Percentiles rank a stretch among this genome's conserved stretches.
Conservation (phyloP, 2,888 invertebrate genomes). For the Hylaea fasciaria region DNA sequence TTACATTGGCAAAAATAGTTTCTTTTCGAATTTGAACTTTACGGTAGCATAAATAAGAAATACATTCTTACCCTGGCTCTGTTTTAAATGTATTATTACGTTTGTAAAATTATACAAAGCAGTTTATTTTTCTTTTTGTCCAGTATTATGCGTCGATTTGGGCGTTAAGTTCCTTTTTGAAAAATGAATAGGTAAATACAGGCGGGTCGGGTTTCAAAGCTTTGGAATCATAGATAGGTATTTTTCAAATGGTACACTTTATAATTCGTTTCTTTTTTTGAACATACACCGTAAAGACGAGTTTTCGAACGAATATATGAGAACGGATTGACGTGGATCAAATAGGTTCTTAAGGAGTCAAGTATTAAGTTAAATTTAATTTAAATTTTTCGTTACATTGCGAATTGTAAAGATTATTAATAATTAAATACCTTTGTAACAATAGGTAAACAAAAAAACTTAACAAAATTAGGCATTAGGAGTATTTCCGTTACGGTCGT, state of each 20-base stretch:
- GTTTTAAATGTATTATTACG: slow-evolving; percentile 26
- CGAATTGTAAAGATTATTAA: no score
- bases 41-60: slow-evolving; percentile 22
- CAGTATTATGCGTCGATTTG: slow-evolving; percentile 81
- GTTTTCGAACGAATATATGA: background rate
- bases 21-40: slow-evolving; percentile 44
- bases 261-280: background rate
- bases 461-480: no score
- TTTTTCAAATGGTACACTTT: background rate
- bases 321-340: background rate
- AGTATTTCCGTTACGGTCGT: slow-evolving; percentile 46
- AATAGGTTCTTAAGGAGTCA: background rate
- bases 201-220: slow-evolving; percentile 75
- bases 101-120: slow-evolving; percentile 77
- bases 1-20: slow-evolving; percentile 29
- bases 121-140: slow-evolving; percentile 83
- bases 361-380: background rate
- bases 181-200: slow-evolving; percentile 85
- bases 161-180: slow-evolving; percentile 83
- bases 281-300: background rate
- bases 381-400: background rate
- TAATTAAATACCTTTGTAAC: background rate
- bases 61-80: slow-evolving; percentile 4
- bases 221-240: slow-evolving; percentile 49
- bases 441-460: no score